A percentile compares a stretch with the other conserved stretches of the same genome.
phyloP scores from a whole-genome alignment of 2,888 invertebrate species.

The Tuberolachnus salignus region DNA sequence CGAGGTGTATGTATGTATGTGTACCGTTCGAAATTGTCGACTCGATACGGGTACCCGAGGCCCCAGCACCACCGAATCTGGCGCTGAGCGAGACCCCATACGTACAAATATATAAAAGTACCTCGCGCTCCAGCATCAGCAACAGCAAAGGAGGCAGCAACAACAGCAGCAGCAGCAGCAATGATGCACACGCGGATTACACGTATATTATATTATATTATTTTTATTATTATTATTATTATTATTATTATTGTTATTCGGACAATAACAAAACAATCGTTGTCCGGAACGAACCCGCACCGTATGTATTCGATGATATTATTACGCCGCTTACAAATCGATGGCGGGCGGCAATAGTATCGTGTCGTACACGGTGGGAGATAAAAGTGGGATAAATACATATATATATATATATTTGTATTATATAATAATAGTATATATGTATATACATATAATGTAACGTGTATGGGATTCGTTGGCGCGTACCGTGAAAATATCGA shows the following conservation, averaged over 20 bases:
- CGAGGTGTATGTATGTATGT: too few relatives aligned
- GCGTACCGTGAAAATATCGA: constrained; percentile 43
- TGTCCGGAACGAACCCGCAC: constrained; percentile 19
- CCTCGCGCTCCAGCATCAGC: neutral
- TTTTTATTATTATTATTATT: neutral
- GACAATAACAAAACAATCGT: constrained; percentile 23
- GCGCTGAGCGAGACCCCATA: too few relatives aligned
- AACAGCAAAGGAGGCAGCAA: neutral
- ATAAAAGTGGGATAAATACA: neutral
- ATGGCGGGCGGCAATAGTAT: neutral
- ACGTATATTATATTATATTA: neutral
- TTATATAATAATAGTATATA: neutral
- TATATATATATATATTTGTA: too few relatives aligned
- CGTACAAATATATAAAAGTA: neutral
- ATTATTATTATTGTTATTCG: neutral
- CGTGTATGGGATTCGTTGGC: constrained; percentile 17
- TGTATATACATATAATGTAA: constrained; percentile 1
- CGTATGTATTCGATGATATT: neutral
- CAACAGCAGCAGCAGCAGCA: neutral
- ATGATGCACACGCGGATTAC: neutral
- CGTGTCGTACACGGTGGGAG: neutral
- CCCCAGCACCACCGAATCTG: too few relatives aligned
- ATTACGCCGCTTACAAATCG: neutral
- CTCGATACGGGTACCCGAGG: too few relatives aligned
- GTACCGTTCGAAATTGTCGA: too few relatives aligned